phyloP scores from a whole-genome alignment of 2,888 invertebrate genomes.

The Bombylius major region DNA sequence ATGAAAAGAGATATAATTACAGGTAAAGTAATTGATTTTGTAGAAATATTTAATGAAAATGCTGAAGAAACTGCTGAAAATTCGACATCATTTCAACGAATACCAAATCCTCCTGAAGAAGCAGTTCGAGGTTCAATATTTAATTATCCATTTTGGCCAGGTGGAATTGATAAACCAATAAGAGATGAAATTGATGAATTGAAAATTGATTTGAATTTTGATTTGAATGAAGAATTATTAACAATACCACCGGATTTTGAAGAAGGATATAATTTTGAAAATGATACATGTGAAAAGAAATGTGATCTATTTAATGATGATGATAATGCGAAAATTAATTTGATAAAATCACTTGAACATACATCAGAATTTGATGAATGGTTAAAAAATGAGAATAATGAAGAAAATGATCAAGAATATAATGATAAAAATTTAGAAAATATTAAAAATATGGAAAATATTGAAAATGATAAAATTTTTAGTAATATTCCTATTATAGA shows the following conservation, averaged over 20 bases:
- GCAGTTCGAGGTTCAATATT: constrained; percentile 62
- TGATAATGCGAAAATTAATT: constrained; percentile 24
- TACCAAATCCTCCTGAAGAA: constrained; percentile 58
- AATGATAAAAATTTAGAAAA: background rate
- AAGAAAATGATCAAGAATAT: constrained; percentile 5
- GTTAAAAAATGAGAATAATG: constrained; percentile 21
- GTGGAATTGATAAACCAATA: constrained; percentile 54
- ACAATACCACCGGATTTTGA: constrained; percentile 56
- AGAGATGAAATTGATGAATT: constrained; percentile 7
- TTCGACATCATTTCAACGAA: constrained; percentile 66
- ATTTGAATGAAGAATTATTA: constrained; percentile 36
- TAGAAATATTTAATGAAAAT: constrained; percentile 44
- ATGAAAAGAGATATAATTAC: constrained; percentile 54
- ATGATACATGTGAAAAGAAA: constrained; percentile 9
- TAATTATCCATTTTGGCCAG: constrained; percentile 81
- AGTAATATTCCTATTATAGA: constrained; percentile 38
- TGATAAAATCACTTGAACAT: constrained; percentile 28
- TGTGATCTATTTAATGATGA: constrained; percentile 13
- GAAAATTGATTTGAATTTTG: constrained; percentile 25
- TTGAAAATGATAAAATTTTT: constrained; percentile 30
- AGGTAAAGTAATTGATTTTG: constrained; percentile 59
- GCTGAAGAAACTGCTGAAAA: constrained; percentile 55
- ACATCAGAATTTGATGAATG: constrained; percentile 31
- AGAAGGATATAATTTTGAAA: constrained; percentile 44
- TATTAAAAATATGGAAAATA: no score